Conservation (phyloP, 2,888 invertebrate species). For the Sericinus montela region DNA sequence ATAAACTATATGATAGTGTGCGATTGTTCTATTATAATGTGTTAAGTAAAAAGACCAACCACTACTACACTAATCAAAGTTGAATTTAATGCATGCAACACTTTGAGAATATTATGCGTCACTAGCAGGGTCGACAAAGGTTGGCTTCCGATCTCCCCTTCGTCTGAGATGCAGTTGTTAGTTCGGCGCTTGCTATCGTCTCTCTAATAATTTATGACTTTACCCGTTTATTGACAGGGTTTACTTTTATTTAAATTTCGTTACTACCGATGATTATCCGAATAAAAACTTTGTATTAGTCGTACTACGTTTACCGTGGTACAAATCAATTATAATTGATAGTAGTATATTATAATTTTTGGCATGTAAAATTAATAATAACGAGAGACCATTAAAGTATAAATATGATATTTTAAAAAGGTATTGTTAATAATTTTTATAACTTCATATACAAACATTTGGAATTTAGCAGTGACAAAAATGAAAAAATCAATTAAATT, state of each 20-base stretch:
- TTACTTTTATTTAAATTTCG: conserved; percentile 36
- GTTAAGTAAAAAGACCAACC: conserved; percentile 5
- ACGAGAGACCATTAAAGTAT: too few species aligned
- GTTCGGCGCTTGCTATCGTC: conserved; percentile 37
- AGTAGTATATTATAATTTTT: too few species aligned
- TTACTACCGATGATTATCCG: conserved; percentile 11
- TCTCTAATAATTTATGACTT: conserved; percentile 51
- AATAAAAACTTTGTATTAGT: conserved; percentile 5
- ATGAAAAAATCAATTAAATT: too few species aligned
- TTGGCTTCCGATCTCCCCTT: conserved; percentile 38
- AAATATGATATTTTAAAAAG: too few species aligned
- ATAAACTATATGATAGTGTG: not conserved
- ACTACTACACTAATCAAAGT: too few species aligned
- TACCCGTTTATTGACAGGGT: conserved; percentile 51
- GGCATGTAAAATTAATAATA: too few species aligned
- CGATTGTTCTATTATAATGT: conserved; percentile 12
- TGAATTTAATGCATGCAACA: conserved; percentile 17
- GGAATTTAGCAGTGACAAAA: too few species aligned
- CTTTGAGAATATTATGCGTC: conserved; percentile 37
- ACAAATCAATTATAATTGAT: too few species aligned
- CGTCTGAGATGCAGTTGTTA: conserved; percentile 40
- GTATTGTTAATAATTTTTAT: too few species aligned
- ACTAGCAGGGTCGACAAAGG: conserved; percentile 32
- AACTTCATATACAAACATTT: too few species aligned
- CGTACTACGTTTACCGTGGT: too few species aligned